Evolutionary conservation across 92 coral and sea anemone species (phyloP).

Genomic region (Ricordea florida): DNA sequence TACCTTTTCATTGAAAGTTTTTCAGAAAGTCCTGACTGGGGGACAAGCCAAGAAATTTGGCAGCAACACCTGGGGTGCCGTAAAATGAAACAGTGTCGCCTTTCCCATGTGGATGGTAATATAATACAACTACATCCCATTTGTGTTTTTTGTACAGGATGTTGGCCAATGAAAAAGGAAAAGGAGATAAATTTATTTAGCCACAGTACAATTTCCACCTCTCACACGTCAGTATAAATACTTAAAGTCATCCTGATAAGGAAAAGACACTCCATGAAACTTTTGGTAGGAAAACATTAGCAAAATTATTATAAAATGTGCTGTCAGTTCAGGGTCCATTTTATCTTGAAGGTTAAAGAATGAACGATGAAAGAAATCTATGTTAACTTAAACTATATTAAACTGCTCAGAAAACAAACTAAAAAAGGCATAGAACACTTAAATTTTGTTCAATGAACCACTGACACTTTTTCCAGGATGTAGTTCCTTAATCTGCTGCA

Average conservation of each 20-base stretch:
- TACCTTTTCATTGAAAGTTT: not conserved
- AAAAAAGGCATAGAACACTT: too few species aligned
- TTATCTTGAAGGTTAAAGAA: too few species aligned
- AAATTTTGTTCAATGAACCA: too few species aligned
- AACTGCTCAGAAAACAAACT: too few species aligned
- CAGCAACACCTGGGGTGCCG: constrained; percentile 42
- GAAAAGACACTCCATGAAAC: too few species aligned
- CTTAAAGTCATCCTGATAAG: not conserved
- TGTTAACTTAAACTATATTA: too few species aligned
- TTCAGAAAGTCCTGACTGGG: not conserved
- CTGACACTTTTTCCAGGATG: too few species aligned
- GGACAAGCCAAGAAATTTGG: constrained; percentile 3
- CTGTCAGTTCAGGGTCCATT: too few species aligned
- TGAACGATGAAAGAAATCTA: too few species aligned
- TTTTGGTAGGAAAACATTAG: too few species aligned
- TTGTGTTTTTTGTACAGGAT: constrained; percentile 29
- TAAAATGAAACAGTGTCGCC: constrained; percentile 29
- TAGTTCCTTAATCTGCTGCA: too few species aligned
- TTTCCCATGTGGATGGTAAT: constrained; percentile 30
- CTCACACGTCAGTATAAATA: not conserved
- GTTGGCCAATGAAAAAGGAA: not conserved
- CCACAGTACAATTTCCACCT: not conserved
- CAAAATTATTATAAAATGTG: too few species aligned
- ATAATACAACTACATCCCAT: constrained; percentile 48
- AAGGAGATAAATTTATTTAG: not conserved